Evolutionary conservation across 2,888 invertebrate genomes (phyloP), one percentile per base, ranked within the genome.

Genomic region (Nycteola revayana): DNA sequence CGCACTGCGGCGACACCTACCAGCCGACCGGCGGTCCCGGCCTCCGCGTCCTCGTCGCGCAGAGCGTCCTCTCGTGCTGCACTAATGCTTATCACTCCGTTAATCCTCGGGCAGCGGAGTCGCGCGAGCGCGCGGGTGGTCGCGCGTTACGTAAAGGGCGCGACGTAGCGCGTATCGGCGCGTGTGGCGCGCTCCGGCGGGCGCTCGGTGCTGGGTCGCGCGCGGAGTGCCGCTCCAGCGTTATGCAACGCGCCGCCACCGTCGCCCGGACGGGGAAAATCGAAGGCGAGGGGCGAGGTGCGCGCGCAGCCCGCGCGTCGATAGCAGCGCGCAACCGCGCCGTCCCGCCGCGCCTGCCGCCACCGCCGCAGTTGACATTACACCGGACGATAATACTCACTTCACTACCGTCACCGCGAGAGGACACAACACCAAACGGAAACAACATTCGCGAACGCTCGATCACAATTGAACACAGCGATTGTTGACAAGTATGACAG

Each of bases 111-210:
- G 49, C 48, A 52, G 53, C 53, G 53, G 53, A 41, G 49, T 49
- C 38, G 40, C 61, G 58, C 40, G 56, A 60, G 60, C 65, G 65
- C 72, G 75, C 72, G 70, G 74, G 47, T 76, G 80, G 67, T 69
- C 78, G 84, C 85, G 84, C 84, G 84, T 85, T 86, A 84, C 84
- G 85, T 85, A 82, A 84, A 83, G 75, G 80, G 82, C 82, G 83
- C 83, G 78, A 73, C 71, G 68, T 58, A 61, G 77, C 78, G 81
- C 82, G 78, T 65, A 66, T 72, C 64, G 57, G 81, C 81, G 82
- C 74, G 75, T 67, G 61, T 60, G 56, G 77, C 82, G 85, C 83
- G 80, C 81, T 75, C 79, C 82, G 77, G 76, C 83, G 80, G 75
- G 83, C 86, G 84, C 82, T 82, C 79, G 74, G 74, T 71, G 79